phyloP scores from a whole-genome alignment of 1,140 invertebrate species.

The Caenorhabditis inopinata region DNA sequence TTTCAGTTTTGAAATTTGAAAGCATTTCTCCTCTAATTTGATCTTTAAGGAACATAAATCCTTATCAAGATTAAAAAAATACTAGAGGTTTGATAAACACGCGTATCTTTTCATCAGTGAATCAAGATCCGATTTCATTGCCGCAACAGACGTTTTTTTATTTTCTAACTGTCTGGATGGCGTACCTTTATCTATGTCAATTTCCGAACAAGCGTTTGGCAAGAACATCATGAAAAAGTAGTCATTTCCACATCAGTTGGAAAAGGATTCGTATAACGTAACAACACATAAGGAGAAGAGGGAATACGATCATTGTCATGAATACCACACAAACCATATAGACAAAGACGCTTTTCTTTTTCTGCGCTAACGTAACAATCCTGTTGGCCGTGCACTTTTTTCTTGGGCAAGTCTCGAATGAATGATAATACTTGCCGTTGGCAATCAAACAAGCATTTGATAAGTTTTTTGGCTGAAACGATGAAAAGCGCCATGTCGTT shows the following conservation, averaged over 20 bases:
- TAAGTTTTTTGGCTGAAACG: conserved; percentile 28
- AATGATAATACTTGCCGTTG: conserved; percentile 26
- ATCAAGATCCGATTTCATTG: not conserved
- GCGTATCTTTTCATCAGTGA: not conserved
- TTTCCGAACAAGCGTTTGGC: conserved; percentile 10
- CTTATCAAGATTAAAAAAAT: not conserved
- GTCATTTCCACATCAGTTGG: not conserved
- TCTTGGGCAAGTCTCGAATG: conserved; percentile 30
- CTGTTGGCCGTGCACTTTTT: conserved; percentile 28
- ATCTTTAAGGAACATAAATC: too few relatives aligned
- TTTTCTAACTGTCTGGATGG: not conserved
- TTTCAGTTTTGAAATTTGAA: too few relatives aligned
- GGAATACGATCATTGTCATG: not conserved
- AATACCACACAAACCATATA: not conserved
- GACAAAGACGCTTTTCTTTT: not conserved
- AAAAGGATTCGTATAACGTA: conserved; percentile 29
- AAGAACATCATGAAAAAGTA: conserved; percentile 28
- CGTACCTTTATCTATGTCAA: conserved; percentile 15
- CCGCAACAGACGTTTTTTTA: not conserved
- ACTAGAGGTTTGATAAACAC: conserved; percentile 3
- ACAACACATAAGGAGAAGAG: not conserved
- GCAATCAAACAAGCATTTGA: conserved; percentile 34
- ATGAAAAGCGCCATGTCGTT: not conserved
- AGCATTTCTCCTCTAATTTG: too few relatives aligned
- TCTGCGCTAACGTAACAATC: conserved; percentile 21